A percentile compares a stretch with the other conserved stretches of the same genome.
These are phyloP conservation scores for Lysandra coridon DNA, from an alignment of 2,888 invertebrate genomes.

Conservation along the genomic window DNA sequence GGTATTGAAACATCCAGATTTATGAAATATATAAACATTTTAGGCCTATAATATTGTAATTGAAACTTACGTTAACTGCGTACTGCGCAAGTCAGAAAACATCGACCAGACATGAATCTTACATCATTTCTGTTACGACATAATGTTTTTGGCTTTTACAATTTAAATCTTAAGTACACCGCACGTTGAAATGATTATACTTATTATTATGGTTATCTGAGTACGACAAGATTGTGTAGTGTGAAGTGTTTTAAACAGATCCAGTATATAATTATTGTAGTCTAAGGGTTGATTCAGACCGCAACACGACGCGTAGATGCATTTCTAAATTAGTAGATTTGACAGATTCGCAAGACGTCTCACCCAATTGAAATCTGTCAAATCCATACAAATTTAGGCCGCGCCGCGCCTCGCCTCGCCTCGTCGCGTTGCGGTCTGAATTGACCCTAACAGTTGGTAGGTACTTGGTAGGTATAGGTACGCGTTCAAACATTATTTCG, in stretches of 20 bases:
- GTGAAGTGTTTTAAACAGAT: not conserved
- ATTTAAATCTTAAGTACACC: not conserved
- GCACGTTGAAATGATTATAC: not conserved
- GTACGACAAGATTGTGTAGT: not conserved
- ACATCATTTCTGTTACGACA: not conserved
- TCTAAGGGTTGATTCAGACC: not conserved
- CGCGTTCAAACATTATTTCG: not conserved
- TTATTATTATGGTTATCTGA: not conserved
- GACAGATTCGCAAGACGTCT: too few species aligned
- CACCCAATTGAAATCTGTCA: too few species aligned
- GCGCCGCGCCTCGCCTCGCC: too few species aligned
- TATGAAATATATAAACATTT: not conserved
- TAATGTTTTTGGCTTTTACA: not conserved
- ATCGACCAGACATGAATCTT: constrained; percentile 1
- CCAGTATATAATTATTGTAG: not conserved
- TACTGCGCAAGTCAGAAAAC: constrained; percentile 16
- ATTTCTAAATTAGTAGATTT: too few species aligned
- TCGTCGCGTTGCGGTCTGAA: too few species aligned
- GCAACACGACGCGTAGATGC: too few species aligned
- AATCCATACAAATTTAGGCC: too few species aligned
- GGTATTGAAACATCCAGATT: not conserved
- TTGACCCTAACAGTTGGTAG: too few species aligned
- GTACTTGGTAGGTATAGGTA: not conserved
- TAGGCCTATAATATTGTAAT: constrained; percentile 6
- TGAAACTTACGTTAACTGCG: not conserved